Evolutionary conservation across 2,797 vertebrate genomes (phyloP), one percentile per base, ranked within the genome.

Genomic region (Gila robusta): DNA sequence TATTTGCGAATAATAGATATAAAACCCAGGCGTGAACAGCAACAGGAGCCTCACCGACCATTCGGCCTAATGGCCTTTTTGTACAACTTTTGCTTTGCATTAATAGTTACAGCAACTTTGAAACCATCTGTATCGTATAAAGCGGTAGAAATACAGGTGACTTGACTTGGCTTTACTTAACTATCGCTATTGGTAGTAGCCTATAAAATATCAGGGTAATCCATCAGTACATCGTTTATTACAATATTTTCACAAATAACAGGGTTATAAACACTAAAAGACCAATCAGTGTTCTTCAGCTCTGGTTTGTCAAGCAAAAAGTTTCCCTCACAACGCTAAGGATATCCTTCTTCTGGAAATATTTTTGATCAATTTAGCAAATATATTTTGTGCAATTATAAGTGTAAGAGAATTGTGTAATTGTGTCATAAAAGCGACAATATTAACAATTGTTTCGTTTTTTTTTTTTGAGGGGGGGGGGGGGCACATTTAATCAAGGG

Each of bases 281-380:
- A 69, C 2, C 19, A 49, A 56, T 76, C 78, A 64, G 69, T 80
- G 64, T 56, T 74, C 67, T 41, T 10, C 44, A 14, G 19, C 19
- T 82, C 72, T 85, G 81, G 67, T 47, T 54, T 84, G 84, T 85
- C 28, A 84, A 82, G 67, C 81, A 64, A 83, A 56, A 64, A 4
- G 62, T 32, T 62, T 28, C 35, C 17, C 39, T 6, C 39, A 49
- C 19, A 62, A 59, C 52, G 6, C 19, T 12, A 52, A 17, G 1
- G 16, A 66, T 8, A 23, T 11, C 12, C 6, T 72, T 59, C 2
- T 83, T 66, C 28, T 66, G n/a, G 32, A 37, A 64, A 64, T 62
- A 16, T 4, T 47, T 47, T 59, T 32, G 5, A 28, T n/a, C 7
- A 7, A 26, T 35, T 76, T 66, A 49, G 28, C 0, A 19, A 21